These are phyloP conservation scores for Luperina nickerlii DNA, from an alignment of 2,888 invertebrate genomes.

Conservation along the genomic window DNA sequence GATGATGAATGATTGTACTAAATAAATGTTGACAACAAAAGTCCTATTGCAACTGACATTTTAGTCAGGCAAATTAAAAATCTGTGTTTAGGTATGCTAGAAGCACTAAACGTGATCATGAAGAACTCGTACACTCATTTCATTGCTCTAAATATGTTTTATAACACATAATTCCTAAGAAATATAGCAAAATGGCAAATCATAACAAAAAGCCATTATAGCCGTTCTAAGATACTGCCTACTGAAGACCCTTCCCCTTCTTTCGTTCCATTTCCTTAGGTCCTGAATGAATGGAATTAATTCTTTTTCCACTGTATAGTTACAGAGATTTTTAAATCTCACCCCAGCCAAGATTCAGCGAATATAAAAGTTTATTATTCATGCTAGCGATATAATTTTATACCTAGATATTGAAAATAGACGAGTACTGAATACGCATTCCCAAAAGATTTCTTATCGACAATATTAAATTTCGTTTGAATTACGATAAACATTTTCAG, in stretches of 20 bases:
- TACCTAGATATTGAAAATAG: conserved; percentile 5
- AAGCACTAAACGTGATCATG: background rate
- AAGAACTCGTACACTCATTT: background rate
- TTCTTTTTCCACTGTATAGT: conserved; percentile 32
- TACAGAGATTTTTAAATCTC: conserved; percentile 30
- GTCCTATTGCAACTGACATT: too few relatives aligned
- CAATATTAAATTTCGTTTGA: conserved; percentile 59
- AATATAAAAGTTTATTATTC: conserved; percentile 25
- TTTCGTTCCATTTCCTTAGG: conserved; percentile 28
- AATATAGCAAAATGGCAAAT: background rate
- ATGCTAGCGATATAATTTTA: background rate
- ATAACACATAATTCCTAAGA: background rate
- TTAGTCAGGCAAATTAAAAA: too few relatives aligned
- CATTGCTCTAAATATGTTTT: background rate
- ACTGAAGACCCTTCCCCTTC: background rate
- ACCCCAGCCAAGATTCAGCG: background rate
- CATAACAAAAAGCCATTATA: conserved; percentile 8
- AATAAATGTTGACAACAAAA: too few relatives aligned
- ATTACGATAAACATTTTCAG: conserved; percentile 56
- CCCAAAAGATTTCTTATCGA: conserved; percentile 42
- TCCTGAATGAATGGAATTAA: conserved; percentile 35
- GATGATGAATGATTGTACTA: too few relatives aligned
- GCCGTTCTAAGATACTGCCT: background rate
- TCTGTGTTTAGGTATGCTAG: background rate
- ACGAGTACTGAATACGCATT: conserved; percentile 27